Evolutionary conservation across 2,113 vertebrate species (phyloP).

Genomic region (Sitta europaea): DNA sequence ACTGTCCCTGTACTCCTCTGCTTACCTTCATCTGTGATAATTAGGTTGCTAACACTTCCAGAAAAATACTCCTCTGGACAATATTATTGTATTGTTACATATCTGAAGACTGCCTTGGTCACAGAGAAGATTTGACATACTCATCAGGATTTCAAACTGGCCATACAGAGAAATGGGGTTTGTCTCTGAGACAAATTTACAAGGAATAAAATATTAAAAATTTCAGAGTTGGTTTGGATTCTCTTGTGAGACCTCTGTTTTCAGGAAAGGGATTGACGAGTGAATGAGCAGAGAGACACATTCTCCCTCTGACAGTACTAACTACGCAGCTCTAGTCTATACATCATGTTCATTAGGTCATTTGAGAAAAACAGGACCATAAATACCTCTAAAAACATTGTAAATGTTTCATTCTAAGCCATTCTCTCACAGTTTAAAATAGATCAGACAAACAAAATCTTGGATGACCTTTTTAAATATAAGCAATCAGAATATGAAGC

Average conservation of each 20-base stretch:
- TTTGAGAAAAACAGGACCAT: background rate
- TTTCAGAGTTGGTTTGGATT: background rate
- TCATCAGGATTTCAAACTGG: background rate
- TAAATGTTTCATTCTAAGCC: background rate
- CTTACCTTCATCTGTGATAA: background rate
- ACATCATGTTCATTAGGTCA: background rate
- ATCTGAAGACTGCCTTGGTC: background rate
- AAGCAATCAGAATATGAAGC: background rate
- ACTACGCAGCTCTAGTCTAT: background rate
- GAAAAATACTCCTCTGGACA: background rate
- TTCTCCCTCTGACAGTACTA: background rate
- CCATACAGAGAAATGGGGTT: background rate
- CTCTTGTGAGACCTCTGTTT: background rate
- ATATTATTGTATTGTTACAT: background rate
- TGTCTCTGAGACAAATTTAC: background rate
- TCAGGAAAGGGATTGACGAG: background rate
- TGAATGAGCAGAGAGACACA: background rate
- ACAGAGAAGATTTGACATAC: background rate
- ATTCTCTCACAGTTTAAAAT: background rate
- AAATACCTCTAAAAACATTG: background rate
- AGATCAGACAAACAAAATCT: background rate
- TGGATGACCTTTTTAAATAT: background rate
- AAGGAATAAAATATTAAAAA: background rate
- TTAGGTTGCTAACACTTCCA: background rate
- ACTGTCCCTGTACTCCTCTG: background rate